Percentiles rank a stretch among this genome's conserved stretches.
Conservation (phyloP, 2,888 invertebrate genomes). For the Galerucella pusilla region DNA sequence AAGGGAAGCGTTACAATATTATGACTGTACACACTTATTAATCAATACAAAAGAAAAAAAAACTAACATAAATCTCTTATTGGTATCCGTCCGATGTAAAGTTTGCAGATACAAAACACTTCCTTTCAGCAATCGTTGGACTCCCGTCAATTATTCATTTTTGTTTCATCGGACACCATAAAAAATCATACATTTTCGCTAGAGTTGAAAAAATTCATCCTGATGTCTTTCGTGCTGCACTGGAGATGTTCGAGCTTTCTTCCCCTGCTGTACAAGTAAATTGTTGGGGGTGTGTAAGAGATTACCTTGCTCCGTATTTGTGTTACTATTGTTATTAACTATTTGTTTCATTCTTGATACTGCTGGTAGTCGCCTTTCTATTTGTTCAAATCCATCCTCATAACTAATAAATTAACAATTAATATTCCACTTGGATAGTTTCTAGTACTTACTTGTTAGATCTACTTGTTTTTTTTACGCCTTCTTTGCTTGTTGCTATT, state of each 20-base stretch:
- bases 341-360: slow-evolving; percentile 62
- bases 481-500: slow-evolving; percentile 84
- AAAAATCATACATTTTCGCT: slow-evolving; percentile 66
- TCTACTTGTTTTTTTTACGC: slow-evolving; percentile 82
- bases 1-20: slow-evolving; percentile 11
- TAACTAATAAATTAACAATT: slow-evolving; percentile 47
- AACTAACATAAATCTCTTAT: slow-evolving; percentile 3
- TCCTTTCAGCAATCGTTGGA: too few species aligned
- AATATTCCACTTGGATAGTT: too few species aligned
- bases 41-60: slow-evolving; percentile 3
- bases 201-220: slow-evolving; percentile 92
- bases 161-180: background rate
- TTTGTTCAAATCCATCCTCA: slow-evolving; percentile 49
- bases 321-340: slow-evolving; percentile 60
- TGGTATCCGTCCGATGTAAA: slow-evolving; percentile 7
- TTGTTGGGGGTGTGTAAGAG: slow-evolving; percentile 53
- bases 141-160: background rate
- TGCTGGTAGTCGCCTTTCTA: slow-evolving; percentile 58
- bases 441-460: slow-evolving; percentile 81
- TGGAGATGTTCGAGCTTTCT: slow-evolving; percentile 82
- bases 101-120: too few species aligned
- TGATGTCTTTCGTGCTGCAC: slow-evolving; percentile 86
- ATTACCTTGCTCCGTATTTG: slow-evolving; percentile 36
- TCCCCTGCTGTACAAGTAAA: slow-evolving; percentile 82
- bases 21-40: slow-evolving; percentile 25